A percentile compares a stretch with the other conserved stretches of the same genome.
phyloP scores from a whole-genome alignment of 2,797 vertebrate genomes.

The Macrochelys suwanniensis region DNA sequence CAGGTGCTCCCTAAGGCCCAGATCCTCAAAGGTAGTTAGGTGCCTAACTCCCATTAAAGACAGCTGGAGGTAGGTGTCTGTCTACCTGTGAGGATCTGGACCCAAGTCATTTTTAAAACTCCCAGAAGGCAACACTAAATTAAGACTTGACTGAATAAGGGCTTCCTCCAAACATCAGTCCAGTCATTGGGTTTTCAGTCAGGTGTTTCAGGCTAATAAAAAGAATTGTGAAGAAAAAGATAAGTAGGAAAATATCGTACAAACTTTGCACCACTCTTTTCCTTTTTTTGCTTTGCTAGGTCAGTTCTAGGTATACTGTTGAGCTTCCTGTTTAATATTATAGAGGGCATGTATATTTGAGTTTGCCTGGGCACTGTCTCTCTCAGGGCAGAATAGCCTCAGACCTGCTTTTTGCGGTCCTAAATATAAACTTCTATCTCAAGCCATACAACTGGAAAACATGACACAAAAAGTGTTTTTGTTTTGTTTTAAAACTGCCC shows the following conservation, averaged over 20 bases:
- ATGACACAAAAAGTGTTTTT: not conserved
- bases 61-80: no score
- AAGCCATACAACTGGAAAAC: not conserved
- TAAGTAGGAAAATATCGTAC: not conserved
- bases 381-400: not conserved
- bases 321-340: fast-evolving
- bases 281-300: not conserved
- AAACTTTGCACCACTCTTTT: not conserved
- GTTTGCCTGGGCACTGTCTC: not conserved
- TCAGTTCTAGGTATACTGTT: fast-evolving
- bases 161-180: not conserved
- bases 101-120: not conserved
- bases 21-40: no score
- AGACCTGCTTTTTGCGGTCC: not conserved
- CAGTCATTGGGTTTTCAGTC: not conserved
- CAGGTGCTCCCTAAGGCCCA: not conserved
- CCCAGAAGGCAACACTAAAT: not conserved
- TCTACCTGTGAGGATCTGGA: not conserved
- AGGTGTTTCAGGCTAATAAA: fast-evolving
- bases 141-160: not conserved
- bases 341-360: not conserved
- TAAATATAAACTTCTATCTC: not conserved
- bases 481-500: no score
- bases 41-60: no score
- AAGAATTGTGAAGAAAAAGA: not conserved